These are phyloP conservation scores for Darevskia mixta DNA, from an alignment of 2,797 vertebrate genomes.

Conservation along the genomic window DNA sequence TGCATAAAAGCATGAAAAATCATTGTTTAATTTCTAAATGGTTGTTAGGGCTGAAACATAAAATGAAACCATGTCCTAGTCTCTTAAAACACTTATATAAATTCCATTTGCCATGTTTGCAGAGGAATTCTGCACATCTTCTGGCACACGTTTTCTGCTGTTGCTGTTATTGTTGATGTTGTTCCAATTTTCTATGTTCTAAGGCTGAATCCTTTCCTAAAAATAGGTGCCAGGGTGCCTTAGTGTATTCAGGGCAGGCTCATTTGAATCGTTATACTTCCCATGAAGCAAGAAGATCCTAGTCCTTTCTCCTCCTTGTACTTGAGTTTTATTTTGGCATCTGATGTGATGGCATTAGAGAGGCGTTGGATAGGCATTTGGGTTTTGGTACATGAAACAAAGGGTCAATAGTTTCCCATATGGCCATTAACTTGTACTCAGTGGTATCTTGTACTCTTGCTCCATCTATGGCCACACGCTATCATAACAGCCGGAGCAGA, in stretches of 20 bases:
- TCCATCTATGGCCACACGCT: not conserved
- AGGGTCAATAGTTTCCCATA: not conserved
- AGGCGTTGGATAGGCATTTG: slow-evolving; percentile 61
- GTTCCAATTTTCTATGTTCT: not conserved
- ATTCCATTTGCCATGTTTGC: not conserved
- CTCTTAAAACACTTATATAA: not conserved
- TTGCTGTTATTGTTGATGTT: too few species aligned
- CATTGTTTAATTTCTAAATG: not conserved
- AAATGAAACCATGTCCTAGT: not conserved
- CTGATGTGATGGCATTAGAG: slow-evolving; percentile 52
- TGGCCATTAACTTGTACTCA: not conserved
- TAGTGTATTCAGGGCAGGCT: not conserved
- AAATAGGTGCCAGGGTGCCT: not conserved
- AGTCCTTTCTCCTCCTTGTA: not conserved
- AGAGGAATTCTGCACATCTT: not conserved
- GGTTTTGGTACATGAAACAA: slow-evolving; percentile 42
- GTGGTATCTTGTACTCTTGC: slow-evolving; percentile 50
- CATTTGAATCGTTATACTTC: not conserved
- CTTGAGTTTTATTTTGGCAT: slow-evolving; percentile 41
- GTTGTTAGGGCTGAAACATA: not conserved
- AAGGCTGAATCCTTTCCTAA: not conserved
- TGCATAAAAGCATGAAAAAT: not conserved
- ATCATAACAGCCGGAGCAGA: slow-evolving; percentile 44
- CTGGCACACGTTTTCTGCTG: not conserved
- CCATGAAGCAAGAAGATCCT: not conserved